phyloP scores from a whole-genome alignment of 2,888 invertebrate species.

The Eupithecia subfuscata region DNA sequence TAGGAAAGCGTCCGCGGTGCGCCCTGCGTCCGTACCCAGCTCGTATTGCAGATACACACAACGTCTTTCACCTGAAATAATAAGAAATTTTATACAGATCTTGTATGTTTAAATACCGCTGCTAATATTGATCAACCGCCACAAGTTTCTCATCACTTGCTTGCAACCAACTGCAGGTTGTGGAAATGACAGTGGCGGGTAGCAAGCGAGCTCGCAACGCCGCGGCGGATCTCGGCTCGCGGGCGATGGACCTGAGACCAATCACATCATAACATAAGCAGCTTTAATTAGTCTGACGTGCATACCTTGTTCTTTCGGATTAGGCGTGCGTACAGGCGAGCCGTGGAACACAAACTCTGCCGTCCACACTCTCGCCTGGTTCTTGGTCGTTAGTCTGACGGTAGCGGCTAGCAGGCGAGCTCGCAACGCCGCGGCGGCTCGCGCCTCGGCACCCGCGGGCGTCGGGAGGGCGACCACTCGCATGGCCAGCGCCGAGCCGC shows the following conservation, averaged over 20 bases:
- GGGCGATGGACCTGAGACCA: too few species aligned
- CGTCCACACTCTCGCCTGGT: conserved; percentile 92
- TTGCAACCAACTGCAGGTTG: not conserved
- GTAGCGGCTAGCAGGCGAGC: conserved; percentile 93
- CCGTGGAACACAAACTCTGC: conserved; percentile 95
- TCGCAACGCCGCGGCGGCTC: conserved; percentile 88
- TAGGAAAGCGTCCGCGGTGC: conserved; percentile 93
- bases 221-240: conserved; percentile 80
- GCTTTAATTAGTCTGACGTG: not conserved
- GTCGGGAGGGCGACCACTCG: conserved; percentile 91
- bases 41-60: conserved; percentile 96
- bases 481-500: conserved; percentile 93
- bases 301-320: conserved; percentile 91
- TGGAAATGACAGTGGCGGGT: conserved; percentile 90
- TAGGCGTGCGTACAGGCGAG: conserved; percentile 90
- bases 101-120: not conserved
- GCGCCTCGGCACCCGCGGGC: conserved; percentile 77
- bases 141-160: not conserved
- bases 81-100: too few species aligned
- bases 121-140: not conserved
- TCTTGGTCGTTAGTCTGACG: conserved; percentile 90
- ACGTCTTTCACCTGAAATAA: conserved; percentile 87
- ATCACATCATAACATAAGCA: not conserved
- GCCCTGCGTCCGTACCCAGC: conserved; percentile 92
- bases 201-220: conserved; percentile 91